Evolutionary conservation across 2,113 vertebrate species (phyloP).

Genomic region (Platichthys stellatus): DNA sequence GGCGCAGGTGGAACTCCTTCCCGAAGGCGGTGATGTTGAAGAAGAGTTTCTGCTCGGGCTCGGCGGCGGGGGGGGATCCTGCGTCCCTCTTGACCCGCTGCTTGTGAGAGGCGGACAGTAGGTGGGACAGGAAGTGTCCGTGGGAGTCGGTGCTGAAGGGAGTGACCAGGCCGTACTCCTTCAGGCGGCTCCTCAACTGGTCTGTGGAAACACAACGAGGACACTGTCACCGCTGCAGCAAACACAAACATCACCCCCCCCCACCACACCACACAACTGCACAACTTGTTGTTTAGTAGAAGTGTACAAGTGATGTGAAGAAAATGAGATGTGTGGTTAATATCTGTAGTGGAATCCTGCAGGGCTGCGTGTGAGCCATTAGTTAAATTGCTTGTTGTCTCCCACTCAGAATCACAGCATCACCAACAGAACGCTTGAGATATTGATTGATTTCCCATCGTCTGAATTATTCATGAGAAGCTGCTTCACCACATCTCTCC

Average conservation of each 20-base stretch:
- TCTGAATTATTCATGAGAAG: too few relatives aligned
- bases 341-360: too few relatives aligned
- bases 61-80: constrained; percentile 3
- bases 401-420: too few relatives aligned
- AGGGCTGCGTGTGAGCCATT: too few relatives aligned
- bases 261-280: too few relatives aligned
- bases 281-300: too few relatives aligned
- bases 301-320: too few relatives aligned
- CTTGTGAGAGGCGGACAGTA: constrained; percentile 89
- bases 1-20: constrained; percentile 91
- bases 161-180: constrained; percentile 90
- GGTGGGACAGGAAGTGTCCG: constrained; percentile 90
- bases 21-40: constrained; percentile 95
- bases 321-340: too few relatives aligned
- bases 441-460: too few relatives aligned
- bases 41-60: constrained; percentile 80
- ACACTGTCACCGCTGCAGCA: neutral
- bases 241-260: neutral
- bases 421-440: too few relatives aligned
- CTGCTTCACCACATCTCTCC: too few relatives aligned
- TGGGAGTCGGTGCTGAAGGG: constrained; percentile 90
- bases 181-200: constrained; percentile 73
- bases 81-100: constrained; percentile 86
- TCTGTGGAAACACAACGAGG: constrained; percentile 71
- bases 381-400: too few relatives aligned